Evolutionary conservation across 2,797 vertebrate species (phyloP).

Genomic region (Tragopan temminckii): DNA sequence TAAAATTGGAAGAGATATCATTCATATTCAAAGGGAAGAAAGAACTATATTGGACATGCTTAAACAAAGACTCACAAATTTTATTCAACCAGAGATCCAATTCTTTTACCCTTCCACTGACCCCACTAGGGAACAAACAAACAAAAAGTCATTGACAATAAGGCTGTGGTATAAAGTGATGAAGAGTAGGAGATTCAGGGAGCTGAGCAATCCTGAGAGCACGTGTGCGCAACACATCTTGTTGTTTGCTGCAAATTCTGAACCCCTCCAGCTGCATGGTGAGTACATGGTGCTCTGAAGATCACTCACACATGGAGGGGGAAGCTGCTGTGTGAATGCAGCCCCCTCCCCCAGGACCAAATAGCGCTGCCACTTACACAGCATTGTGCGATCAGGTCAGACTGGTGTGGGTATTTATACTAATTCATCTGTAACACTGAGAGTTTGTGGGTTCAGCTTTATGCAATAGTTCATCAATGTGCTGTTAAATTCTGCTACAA

Average conservation of each 20-base stretch:
- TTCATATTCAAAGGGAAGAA: constrained; percentile 43
- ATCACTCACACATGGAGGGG: not conserved
- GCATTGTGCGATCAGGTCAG: not conserved
- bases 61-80: not conserved
- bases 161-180: not conserved
- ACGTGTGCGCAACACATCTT: not conserved
- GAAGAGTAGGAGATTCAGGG: not conserved
- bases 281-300: not conserved
- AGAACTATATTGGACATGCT: constrained; percentile 11
- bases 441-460: not conserved
- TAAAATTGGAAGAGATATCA: constrained; percentile 60
- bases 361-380: not conserved
- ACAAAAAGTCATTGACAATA: constrained; percentile 33
- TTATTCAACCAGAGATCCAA: constrained; percentile 16
- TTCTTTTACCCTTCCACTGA: constrained; percentile 11
- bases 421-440: not conserved
- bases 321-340: not conserved
- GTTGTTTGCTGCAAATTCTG: not conserved
- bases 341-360: not conserved
- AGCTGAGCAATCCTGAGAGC: not conserved
- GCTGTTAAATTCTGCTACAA: not conserved
- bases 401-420: not conserved
- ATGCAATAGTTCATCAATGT: not conserved
- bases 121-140: constrained; percentile 6
- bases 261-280: constrained; percentile 17